These are phyloP conservation scores for Etheostoma cragini DNA, from an alignment of 2,113 vertebrate species.

Conservation along the genomic window DNA sequence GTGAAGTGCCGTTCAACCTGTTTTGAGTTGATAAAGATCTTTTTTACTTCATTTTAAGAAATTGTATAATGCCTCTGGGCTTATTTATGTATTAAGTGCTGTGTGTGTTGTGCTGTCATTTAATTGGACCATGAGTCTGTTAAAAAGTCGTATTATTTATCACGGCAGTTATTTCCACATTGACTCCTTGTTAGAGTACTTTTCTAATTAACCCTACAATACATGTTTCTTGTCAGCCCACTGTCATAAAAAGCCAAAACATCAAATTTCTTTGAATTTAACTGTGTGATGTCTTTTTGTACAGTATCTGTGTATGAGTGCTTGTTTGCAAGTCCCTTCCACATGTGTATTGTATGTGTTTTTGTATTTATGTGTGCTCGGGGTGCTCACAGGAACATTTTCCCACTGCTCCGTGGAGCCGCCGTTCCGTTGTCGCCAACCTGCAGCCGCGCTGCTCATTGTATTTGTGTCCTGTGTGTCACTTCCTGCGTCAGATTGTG, in stretches of 20 bases:
- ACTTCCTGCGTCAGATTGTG: slow-evolving; percentile 78
- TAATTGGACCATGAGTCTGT: too few relatives aligned
- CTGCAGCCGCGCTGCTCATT: slow-evolving; percentile 70
- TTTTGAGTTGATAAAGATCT: too few relatives aligned
- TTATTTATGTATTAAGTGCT: too few relatives aligned
- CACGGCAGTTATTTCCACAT: too few relatives aligned
- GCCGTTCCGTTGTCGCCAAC: slow-evolving; percentile 56
- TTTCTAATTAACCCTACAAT: not conserved
- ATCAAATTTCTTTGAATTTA: not conserved
- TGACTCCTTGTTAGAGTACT: not conserved
- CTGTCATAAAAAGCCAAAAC: not conserved
- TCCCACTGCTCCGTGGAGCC: slow-evolving; percentile 70
- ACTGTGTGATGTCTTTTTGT: too few relatives aligned
- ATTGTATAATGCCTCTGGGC: too few relatives aligned
- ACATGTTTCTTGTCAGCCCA: not conserved
- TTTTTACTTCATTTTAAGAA: too few relatives aligned
- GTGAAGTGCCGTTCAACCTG: too few relatives aligned
- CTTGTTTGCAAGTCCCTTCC: not conserved
- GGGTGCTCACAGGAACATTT: slow-evolving; percentile 54
- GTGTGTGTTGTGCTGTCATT: too few relatives aligned
- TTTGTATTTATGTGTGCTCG: not conserved
- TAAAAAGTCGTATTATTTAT: too few relatives aligned
- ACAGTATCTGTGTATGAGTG: not conserved
- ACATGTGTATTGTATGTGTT: slow-evolving; percentile 23
- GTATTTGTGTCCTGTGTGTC: slow-evolving; percentile 78